Base-by-base conservation (phyloP, 2,113 vertebrate species). In the Anguilla rostrata region DNA sequence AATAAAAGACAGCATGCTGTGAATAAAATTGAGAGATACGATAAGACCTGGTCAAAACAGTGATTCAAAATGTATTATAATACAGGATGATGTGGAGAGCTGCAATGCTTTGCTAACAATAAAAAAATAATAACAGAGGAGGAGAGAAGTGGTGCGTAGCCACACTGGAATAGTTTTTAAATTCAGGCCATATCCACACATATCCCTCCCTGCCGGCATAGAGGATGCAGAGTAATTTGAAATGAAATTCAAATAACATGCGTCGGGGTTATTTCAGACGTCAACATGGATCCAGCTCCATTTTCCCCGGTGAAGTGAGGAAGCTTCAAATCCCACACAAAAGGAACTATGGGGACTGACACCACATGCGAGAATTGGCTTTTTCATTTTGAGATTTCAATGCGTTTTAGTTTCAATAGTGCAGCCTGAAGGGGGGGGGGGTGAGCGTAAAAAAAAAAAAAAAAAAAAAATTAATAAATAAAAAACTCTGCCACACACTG, bases 191-290 rank as follows among this genome's bases (percentile, higher is more conserved):
- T 34, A 75, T n/a, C 71, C n/a, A 75, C 71, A 75, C n/a, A 34
- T 12, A 34, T 75, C 71, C 60, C 71, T 75, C 71, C 71, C 71
- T 29, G 71, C 29, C 71, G 26, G 26, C n/a, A 75, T 75, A 12
- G n/a, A 2, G 71, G n/a, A 12, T 9, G 26, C 11, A 9, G n/a
- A 6, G 26, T 75, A 75, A 75, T 75, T 75, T 75, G 3, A 75
- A 75, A 75, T 75, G 71, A 29, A 75, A 75, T 75, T 75, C 71
- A 75, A 75, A 75, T 83, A n/a, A 46, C 16, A 83, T 56, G 34
- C 18, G 46, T 20, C 41, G 56, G 41, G 60, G n/a, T 83, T 53
- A 26, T 29, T 49, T 83, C 12, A 83, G 41, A 29, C n/a, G 5
- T 49, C 20, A 46, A 83, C 46, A 56, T 43, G 40, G n/a, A 49